A percentile compares a stretch with the other conserved stretches of the same genome.
These are phyloP conservation scores for Pipa parva DNA, from an alignment of 2,113 vertebrate species.

Conservation along the genomic window DNA sequence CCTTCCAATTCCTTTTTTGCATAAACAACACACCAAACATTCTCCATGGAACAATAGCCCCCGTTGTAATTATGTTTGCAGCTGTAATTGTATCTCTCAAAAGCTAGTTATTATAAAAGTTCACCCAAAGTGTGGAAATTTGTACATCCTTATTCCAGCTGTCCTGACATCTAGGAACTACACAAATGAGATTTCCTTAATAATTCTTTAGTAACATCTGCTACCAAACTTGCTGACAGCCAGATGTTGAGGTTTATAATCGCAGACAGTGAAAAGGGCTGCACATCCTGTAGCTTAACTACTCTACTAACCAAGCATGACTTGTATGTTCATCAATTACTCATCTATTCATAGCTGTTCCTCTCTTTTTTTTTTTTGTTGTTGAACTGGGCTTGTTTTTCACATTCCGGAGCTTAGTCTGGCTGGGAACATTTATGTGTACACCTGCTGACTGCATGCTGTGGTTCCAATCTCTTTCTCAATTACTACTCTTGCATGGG, in stretches of 20 bases:
- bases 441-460: slow-evolving; percentile 60
- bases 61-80: slow-evolving; percentile 2
- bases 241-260: slow-evolving; percentile 67
- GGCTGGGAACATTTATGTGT: slow-evolving; percentile 51
- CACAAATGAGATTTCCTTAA: slow-evolving; percentile 37
- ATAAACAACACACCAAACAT: background rate
- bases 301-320: slow-evolving; percentile 57
- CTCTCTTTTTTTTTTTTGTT: slow-evolving; percentile 57
- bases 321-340: slow-evolving; percentile 56
- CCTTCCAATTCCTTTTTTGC: too few relatives aligned
- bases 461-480: slow-evolving; percentile 33
- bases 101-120: slow-evolving; percentile 2
- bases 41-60: slow-evolving; percentile 1
- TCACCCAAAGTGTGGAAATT: slow-evolving; percentile 19
- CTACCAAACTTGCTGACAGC: slow-evolving; percentile 49
- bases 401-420: slow-evolving; percentile 44
- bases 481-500: slow-evolving; percentile 23
- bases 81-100: slow-evolving; percentile 7
- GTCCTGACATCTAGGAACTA: slow-evolving; percentile 33
- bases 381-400: slow-evolving; percentile 49
- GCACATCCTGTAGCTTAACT: slow-evolving; percentile 50
- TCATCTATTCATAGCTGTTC: slow-evolving; percentile 41
- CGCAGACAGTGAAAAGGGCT: slow-evolving; percentile 42
- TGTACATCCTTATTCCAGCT: slow-evolving; percentile 31
- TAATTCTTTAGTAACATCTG: slow-evolving; percentile 50